Evolutionary conservation across 2,888 invertebrate genomes (phyloP).

Genomic region (Mechanitis mazaeus): DNA sequence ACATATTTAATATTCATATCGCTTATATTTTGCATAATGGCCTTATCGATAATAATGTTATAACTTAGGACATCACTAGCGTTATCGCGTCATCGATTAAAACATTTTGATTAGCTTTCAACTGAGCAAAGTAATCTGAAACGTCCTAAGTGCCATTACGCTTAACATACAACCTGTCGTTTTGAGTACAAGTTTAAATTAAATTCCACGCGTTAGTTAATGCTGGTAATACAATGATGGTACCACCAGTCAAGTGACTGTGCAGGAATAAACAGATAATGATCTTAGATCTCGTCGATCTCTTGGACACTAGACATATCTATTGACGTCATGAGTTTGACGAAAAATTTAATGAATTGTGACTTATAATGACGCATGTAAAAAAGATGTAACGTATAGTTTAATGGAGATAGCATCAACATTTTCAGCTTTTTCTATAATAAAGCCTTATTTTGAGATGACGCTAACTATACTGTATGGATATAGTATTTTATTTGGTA

Average conservation of each 20-base stretch:
- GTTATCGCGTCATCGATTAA: slow-evolving; percentile 75
- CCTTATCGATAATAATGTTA: slow-evolving; percentile 37
- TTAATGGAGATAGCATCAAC: slow-evolving; percentile 32
- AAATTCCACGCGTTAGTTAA: slow-evolving; percentile 73
- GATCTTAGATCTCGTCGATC: slow-evolving; percentile 71
- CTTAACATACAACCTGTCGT: slow-evolving; percentile 53
- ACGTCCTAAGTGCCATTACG: slow-evolving; percentile 63
- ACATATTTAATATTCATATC: slow-evolving; percentile 4
- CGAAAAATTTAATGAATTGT: slow-evolving; percentile 74
- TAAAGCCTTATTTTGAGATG: not conserved
- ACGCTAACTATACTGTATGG: too few species aligned
- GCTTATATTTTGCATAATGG: slow-evolving; percentile 8
- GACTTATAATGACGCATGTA: slow-evolving; percentile 70
- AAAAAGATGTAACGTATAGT: slow-evolving; percentile 49
- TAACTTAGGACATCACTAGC: slow-evolving; percentile 51
- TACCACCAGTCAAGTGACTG: slow-evolving; percentile 74
- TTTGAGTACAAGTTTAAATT: slow-evolving; percentile 59
- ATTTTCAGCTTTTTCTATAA: not conserved
- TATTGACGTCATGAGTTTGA: slow-evolving; percentile 69
- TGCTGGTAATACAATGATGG: slow-evolving; percentile 70
- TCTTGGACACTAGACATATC: slow-evolving; percentile 70
- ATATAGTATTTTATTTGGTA: too few species aligned
- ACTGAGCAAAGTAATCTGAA: slow-evolving; percentile 70
- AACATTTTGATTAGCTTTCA: slow-evolving; percentile 77
- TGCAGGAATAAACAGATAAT: slow-evolving; percentile 69